Base-by-base conservation (phyloP, 2,797 vertebrate genomes). In the Pelobates cultripes region DNA sequence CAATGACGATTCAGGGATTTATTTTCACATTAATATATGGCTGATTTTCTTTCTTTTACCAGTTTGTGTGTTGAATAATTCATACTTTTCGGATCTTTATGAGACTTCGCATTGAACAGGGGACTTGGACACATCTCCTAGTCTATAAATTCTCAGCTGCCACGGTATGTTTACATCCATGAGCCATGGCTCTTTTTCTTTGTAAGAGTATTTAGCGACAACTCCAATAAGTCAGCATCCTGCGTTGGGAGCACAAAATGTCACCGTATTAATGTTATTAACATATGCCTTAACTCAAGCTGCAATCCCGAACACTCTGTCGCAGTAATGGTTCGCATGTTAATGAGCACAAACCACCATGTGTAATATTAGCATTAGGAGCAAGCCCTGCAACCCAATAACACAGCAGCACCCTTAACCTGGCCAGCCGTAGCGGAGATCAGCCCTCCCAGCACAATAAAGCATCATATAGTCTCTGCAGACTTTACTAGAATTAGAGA, bases 321-420 rank as follows among this genome's bases (percentile, higher is more conserved):
- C 67, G 87, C 88, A 78, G 9, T 90, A 91, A 90, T 84, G 88
- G 88, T 28, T 28, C 28, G 87, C 1, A 14, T 75, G 74, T 85
- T 93, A 91, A 94, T 92, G 89, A 93, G 87, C 7, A 15, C 78
- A 88, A 87, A 44, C 44, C 61, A 3, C 44, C 15, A 68, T 86
- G 88, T 82, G 0, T 7, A 89, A 83, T 2, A 87, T 9, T 4
- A 61, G 71, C 79, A 82, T 87, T 90, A 79, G 87, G 88, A 88
- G 66, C 73, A 12, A 63, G 76, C 81, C 57, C 70, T 75, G 70
- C 43, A 87, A 75, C 67, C 85, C 43, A 0, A 64, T 42, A 41
- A 6, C 2, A 51, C 10, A 51, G 3, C 47, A 28, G 1, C 47
- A 51, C 47, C 47, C 47, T 51, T 5, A 28, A 28, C 28, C 28